Base-by-base conservation (phyloP, 2,113 vertebrate species). In the Pterocles gutturalis region DNA sequence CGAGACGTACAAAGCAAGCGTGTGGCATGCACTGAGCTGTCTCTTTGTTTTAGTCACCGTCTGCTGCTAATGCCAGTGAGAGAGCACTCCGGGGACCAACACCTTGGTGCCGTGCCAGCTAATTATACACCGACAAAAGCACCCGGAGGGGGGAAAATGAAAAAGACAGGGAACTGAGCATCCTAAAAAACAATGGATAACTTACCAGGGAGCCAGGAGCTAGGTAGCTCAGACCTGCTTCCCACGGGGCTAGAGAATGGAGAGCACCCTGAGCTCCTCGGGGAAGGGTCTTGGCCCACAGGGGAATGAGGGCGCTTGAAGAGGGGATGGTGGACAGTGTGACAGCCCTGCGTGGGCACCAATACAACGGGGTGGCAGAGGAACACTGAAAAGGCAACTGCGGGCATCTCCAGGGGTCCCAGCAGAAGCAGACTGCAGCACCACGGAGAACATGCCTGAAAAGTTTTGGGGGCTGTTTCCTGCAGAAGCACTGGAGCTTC, bases 41-140 rank as follows among this genome's bases (percentile, higher is more conserved):
- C 95, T 85, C 95, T 95, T 85, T 18, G 62, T 57, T 95, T 83
- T 25, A 93, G 92, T 94, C 96, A 83, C 92, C 24, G 64, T 91
- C 96, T 96, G 96, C 92, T 73, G 89, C 93, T 78, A 60, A 3
- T 87, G 95, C 73, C 86, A 83, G 73, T 1, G 2, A 25, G 67
- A 43, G 64, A 82, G 87, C 80, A 84, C 92, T 49, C 92, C 2
- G 3, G 94, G 95, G 96, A 97, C 34, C 19, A 22, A 51, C 24
- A 41, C 83, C 91, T 84, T 11, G 0, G 16, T 10, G 83, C 93
- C 3, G 11, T 11, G 58, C 93, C 88, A 92, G 73, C 88, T 89
- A 58, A 60, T 60, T 48, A 46, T 93, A 85, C 79, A 41, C 83
- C 8, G 0, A 65, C 87, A 76, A 43, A 20, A 62, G 84, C 84